Evolutionary conservation across 1,140 invertebrate genomes (phyloP), one percentile per base, ranked within the genome.

Genomic region (Monomorium pharaonis): DNA sequence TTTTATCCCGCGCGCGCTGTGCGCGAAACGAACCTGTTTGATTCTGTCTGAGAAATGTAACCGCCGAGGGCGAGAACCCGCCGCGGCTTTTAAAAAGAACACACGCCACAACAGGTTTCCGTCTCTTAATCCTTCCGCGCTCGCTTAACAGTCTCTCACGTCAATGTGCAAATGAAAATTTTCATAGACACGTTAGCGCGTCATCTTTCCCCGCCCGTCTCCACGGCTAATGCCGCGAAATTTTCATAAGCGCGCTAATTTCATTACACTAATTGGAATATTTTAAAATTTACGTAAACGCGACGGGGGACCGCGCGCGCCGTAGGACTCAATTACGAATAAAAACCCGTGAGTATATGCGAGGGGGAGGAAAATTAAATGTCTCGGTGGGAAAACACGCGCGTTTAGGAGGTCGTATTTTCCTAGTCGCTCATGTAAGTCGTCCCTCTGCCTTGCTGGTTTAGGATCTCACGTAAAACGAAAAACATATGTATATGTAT

Each of bases 41-140:
- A 90, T 90, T 90, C 37, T 63, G 85, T 89, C 88, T 89, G 85
- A 89, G 85, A 89, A 89, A 89, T 67, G 88, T 58, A 83, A 83
- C 56, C 76, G 86, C 72, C 76, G 72, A 85, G 88, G 84, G 87
- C 81, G 84, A 78, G 87, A 89, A 86, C 72, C 67, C 88, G 84
- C 87, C 67, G 78, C 76, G 77, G 76, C 62, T 58, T 84, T 84
- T 63, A 89, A 89, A 89, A 89, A 89, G 63, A 81, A 89, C 49
- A 56, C 83, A 37, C 62, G 67, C 87, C 88, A 89, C 87, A 89
- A 89, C 88, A 89, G 88, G 88, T 89, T 86, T 86, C 83, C 87
- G 87, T 76, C 88, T 86, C 69, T 89, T 88, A 88, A 88, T 88
- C 88, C 88, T 86, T n/a, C 65, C 51, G 62, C 77, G 62, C 77